Base-by-base conservation (phyloP, 2,888 invertebrate genomes). In the Tethea ocularis region DNA sequence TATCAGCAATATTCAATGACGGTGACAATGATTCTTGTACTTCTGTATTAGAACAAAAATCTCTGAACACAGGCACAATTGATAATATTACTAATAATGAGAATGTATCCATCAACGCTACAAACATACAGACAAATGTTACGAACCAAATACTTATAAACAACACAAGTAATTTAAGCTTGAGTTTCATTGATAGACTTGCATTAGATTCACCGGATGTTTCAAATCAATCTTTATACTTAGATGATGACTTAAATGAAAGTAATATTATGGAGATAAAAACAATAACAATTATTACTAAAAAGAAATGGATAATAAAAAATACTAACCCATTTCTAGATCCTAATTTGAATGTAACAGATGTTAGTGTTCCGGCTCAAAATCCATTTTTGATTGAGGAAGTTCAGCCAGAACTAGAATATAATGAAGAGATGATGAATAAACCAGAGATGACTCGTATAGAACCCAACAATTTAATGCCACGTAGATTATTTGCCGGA, bases 241-340 rank as follows among this genome's bases (percentile, higher is more conserved):
- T 91, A 1, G 93, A 93, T 60, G 93, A 93, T 69, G 93, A 93
- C 72, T 78, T 93, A 52, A 93, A 93, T 66, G 93, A 93, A 74
- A 93, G 93, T 60, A 93, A 93, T 63, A 93, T 93, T 23, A 93
- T 93, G 93, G 93, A 93, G 67, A 93, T 93, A 2, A 93, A 93
- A 83, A 92, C 93, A 1, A 93, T 93, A 2, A 93, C 92, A 52
- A 89, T 91, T 13, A 87, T 93, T 20, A 91, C 91, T 0, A 93
- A 90, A 61, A 92, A 89, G 71, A 91, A 89, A 66, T 67, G 80
- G 20, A 64, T 86, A 10, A 60, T 71, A 8, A 74, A 75, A 60
- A 89, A 76, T 62, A 93, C 93, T 0, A 93, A 93, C 68, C 93
- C 93, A 20, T 93, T 93, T 66, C 68, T 93, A 46, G 88, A 89